These are phyloP conservation scores for Toxostoma redivivum DNA, from an alignment of 2,113 vertebrate genomes.

Conservation along the genomic window DNA sequence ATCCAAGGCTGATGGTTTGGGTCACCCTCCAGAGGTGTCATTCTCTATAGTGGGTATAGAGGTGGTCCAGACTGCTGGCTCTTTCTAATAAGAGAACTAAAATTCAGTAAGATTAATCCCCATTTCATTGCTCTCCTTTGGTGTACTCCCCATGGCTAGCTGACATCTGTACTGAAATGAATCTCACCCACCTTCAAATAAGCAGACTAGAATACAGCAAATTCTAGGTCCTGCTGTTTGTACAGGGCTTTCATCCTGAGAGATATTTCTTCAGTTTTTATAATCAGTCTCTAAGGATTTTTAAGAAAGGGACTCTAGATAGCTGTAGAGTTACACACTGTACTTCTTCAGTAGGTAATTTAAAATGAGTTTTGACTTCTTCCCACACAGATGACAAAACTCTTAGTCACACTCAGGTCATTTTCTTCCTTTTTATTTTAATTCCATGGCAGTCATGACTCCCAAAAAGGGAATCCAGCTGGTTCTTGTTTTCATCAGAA, in stretches of 20 bases:
- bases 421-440: background rate
- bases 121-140: background rate
- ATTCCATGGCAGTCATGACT: background rate
- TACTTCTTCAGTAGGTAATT: background rate
- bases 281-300: background rate
- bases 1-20: background rate
- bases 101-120: background rate
- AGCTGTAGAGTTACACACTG: background rate
- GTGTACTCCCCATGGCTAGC: background rate
- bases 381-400: slow-evolving; percentile 7
- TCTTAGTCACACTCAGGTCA: background rate
- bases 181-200: background rate
- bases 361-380: slow-evolving; percentile 4
- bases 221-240: background rate
- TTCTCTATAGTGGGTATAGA: background rate
- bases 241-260: background rate
- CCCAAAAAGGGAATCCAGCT: background rate
- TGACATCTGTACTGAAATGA: background rate
- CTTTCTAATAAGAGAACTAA: background rate
- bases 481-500: background rate
- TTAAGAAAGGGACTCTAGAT: background rate
- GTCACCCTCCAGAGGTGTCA: background rate
- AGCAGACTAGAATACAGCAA: background rate
- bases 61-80: background rate
- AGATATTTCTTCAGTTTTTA: background rate